Evolutionary conservation across 64 coral and sea anemone genomes (phyloP).

Genomic region (Platygyra sinensis): DNA sequence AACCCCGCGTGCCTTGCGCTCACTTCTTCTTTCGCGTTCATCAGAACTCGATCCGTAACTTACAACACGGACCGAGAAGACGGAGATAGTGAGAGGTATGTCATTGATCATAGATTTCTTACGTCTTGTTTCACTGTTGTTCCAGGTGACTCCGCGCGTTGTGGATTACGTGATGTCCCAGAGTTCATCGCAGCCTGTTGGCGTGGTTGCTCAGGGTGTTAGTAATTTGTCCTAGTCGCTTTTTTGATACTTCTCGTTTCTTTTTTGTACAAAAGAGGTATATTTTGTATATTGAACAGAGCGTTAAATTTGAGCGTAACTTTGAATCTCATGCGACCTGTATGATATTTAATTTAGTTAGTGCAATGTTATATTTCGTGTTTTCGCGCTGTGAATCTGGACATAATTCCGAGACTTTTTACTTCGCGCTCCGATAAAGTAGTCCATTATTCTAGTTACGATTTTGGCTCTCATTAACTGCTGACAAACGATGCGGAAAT

Average conservation of each 20-base stretch:
- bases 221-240: not conserved
- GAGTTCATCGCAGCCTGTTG: constrained; percentile 26
- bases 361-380: not conserved
- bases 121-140: not conserved
- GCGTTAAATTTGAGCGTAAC: constrained; percentile 32
- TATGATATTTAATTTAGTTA: constrained; percentile 37
- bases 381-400: not conserved
- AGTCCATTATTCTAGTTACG: not conserved
- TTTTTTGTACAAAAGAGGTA: constrained; percentile 42
- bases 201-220: constrained; percentile 32
- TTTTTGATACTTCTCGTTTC: constrained; percentile 23
- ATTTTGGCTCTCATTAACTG: not conserved
- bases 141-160: not conserved
- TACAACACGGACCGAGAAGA: no score
- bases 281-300: constrained; percentile 59
- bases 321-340: constrained; percentile 25
- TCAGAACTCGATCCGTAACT: no score
- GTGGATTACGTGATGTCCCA: constrained; percentile 24
- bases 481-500: not conserved
- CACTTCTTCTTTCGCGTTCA: no score
- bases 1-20: no score
- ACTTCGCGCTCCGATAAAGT: not conserved
- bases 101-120: no score
- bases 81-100: no score
- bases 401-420: no score